A percentile compares a stretch with the other conserved stretches of the same genome.
phyloP scores from a whole-genome alignment of 64 coral and sea anemone genomes.

The Stichodactyla mertensii region DNA sequence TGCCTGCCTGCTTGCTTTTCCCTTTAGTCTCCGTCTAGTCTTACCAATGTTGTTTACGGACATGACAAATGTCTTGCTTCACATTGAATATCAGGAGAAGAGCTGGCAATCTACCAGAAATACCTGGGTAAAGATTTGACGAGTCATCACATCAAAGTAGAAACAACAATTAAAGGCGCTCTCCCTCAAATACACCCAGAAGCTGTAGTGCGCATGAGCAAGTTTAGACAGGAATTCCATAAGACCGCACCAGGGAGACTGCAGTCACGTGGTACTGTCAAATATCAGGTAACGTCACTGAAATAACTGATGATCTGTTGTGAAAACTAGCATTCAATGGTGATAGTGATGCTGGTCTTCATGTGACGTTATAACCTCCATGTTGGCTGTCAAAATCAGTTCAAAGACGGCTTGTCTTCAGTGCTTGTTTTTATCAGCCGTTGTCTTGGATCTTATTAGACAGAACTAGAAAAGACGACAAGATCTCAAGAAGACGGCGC shows the following conservation, averaged over 20 bases:
- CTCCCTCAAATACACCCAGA: conserved; percentile 43
- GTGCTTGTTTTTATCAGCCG: too few species aligned
- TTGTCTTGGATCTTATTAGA: too few species aligned
- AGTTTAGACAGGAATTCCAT: conserved; percentile 45
- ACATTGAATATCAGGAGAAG: conserved; percentile 36
- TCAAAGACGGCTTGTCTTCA: too few species aligned
- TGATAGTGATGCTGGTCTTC: too few species aligned
- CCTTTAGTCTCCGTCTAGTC: not conserved
- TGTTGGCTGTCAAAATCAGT: too few species aligned
- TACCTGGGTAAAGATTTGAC: conserved; percentile 38
- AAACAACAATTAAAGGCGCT: conserved; percentile 39
- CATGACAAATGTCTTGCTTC: not conserved
- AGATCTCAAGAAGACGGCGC: too few species aligned
- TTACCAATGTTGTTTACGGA: not conserved
- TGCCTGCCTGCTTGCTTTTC: not conserved
- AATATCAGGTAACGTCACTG: conserved; percentile 20
- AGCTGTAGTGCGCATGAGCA: conserved; percentile 22
- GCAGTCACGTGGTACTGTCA: conserved; percentile 51
- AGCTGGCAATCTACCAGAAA: conserved; percentile 36
- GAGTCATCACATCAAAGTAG: conserved; percentile 9
- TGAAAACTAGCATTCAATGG: too few species aligned
- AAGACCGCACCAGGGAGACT: conserved; percentile 32
- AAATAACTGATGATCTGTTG: not conserved
- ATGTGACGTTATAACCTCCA: too few species aligned
- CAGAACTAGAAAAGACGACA: too few species aligned